Conservation (phyloP, 2,797 vertebrate genomes). For the Sitta carolinensis region DNA sequence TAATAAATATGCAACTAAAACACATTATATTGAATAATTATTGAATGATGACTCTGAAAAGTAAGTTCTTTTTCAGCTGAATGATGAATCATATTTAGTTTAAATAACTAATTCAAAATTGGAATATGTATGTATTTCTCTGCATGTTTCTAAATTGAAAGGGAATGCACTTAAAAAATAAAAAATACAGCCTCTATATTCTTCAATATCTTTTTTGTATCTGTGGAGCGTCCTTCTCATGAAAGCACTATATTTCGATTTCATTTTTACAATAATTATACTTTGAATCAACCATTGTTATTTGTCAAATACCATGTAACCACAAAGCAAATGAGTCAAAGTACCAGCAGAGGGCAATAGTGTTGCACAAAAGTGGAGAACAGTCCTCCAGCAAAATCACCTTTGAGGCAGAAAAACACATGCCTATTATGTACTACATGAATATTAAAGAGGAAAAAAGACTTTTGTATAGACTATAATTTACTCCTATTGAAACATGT, state of each 20-base stretch:
- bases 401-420: not conserved
- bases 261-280: not conserved
- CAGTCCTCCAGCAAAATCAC: not conserved
- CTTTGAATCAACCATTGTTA: not conserved
- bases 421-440: not conserved
- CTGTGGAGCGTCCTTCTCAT: not conserved
- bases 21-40: not conserved
- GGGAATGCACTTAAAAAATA: not conserved
- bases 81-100: not conserved
- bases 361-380: not conserved
- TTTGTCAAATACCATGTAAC: not conserved
- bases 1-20: not conserved
- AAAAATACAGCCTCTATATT: not conserved
- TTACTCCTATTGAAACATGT: slow-evolving; percentile 13
- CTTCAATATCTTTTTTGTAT: not conserved
- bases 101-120: not conserved
- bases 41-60: not conserved
- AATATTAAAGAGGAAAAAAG: slow-evolving; percentile 31
- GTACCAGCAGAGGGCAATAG: slow-evolving; percentile 59
- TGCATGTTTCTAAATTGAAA: not conserved
- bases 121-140: not conserved
- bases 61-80: not conserved
- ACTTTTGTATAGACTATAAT: not conserved
- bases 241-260: not conserved
- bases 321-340: not conserved